Base-by-base conservation (phyloP, 2,888 invertebrate genomes). In the Aleiodes testaceus region DNA sequence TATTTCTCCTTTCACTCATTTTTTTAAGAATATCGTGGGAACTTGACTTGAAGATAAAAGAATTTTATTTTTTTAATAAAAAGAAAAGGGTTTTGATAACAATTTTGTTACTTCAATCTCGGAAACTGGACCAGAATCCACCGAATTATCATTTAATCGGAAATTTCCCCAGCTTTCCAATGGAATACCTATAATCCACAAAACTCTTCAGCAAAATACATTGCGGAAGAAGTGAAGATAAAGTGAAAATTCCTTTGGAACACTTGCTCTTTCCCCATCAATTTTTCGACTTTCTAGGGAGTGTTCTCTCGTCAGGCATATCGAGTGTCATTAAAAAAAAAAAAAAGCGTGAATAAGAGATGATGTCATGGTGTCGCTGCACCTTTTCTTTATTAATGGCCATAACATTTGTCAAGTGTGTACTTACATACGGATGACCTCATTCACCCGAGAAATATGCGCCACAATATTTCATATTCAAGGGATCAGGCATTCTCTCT, bases 361-460 rank as follows among this genome's bases (percentile, higher is more conserved):
- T 84, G 84, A 84, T 81, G 81, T 84, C 84, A 84, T 80, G 63
- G 65, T 74, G 36, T 36, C 73, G 75, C 81, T 81, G 79, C 81
- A 82, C 79, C 81, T 82, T 81, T 75, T 77, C 78, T 70, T 73
- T 73, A 69, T 75, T 79, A 75, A 72, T 72, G 68, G 66, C 66
- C 49, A 44, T 52, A 55, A 65, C 47, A 70, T 66, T 70, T 45
- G 67, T 72, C 52, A 72, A 68, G 66, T 70, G 59, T 49, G 49
- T 53, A 66, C 53, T 66, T 69, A 79, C 73, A 78, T 74, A 74
- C 70, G 72, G 72, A 79, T 77, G 78, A 79, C 78, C 79, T 78
- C 74, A 78, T 75, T 79, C 30, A 47, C 20, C 36, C 5, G 18
- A 47, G 14, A 36, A 63, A 42, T 59, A 42, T 42, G 18, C 18